Conservation (phyloP, 1,140 invertebrate species). For the Drosophila ambigua region DNA sequence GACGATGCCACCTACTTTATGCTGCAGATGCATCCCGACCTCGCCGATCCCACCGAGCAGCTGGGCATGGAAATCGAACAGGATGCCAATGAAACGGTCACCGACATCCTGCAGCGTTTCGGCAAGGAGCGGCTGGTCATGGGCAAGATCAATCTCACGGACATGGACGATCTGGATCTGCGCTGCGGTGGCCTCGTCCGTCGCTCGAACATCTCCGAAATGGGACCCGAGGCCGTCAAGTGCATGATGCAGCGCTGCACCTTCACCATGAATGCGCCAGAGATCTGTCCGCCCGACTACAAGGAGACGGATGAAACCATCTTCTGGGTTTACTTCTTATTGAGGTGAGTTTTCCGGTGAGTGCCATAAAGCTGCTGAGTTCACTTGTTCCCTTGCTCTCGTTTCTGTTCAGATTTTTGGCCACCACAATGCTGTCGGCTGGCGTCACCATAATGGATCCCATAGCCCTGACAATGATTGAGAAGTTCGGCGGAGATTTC, state of each 20-base stretch:
- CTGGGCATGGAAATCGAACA: constrained; percentile 89
- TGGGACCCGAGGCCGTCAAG: constrained; percentile 85
- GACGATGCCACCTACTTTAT: constrained; percentile 86
- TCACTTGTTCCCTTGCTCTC: no score
- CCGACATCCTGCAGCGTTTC: constrained; percentile 88
- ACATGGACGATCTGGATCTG: constrained; percentile 88
- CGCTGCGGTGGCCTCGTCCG: constrained; percentile 88
- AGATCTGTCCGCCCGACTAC: constrained; percentile 90
- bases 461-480: constrained; percentile 91
- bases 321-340: constrained; percentile 91
- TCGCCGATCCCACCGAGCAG: constrained; percentile 88
- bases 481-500: constrained; percentile 91
- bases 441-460: constrained; percentile 93
- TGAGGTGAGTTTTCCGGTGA: constrained; percentile 79
- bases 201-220: constrained; percentile 86
- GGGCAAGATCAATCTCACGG: constrained; percentile 88
- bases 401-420: constrained; percentile 86
- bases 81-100: constrained; percentile 87
- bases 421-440: constrained; percentile 89
- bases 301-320: constrained; percentile 89
- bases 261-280: constrained; percentile 86
- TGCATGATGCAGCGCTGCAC: constrained; percentile 90
- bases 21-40: constrained; percentile 89
- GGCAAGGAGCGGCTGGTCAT: constrained; percentile 86
- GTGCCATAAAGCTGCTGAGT: no score